These are phyloP conservation scores for Phataginus tetradactyla DNA, from an alignment of 2,797 vertebrate genomes.

Conservation along the genomic window DNA sequence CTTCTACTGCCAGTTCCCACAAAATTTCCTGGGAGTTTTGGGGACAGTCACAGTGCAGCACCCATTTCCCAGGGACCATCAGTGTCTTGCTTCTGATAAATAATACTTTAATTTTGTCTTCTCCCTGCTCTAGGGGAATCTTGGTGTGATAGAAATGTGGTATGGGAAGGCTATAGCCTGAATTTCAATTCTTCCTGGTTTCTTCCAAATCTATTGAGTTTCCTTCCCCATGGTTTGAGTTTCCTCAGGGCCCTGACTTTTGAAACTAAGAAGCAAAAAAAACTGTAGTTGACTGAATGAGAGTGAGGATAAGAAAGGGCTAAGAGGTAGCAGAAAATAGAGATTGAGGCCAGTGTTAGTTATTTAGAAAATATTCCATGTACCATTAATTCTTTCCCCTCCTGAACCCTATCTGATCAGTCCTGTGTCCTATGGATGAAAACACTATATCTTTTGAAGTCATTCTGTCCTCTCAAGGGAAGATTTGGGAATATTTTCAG, in stretches of 20 bases:
- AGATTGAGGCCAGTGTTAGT: neutral
- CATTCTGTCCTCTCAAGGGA: neutral
- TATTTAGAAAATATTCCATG: neutral
- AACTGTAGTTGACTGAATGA: neutral
- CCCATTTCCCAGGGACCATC: neutral
- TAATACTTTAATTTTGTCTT: neutral
- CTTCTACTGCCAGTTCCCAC: neutral
- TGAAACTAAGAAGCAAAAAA: neutral
- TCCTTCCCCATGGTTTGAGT: neutral
- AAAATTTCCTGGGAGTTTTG: neutral
- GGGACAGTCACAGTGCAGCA: neutral
- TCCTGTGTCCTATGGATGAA: neutral
- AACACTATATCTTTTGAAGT: neutral
- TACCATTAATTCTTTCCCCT: neutral
- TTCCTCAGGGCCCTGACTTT: neutral
- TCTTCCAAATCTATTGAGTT: neutral
- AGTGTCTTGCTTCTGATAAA: neutral
- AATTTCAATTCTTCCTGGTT: neutral
- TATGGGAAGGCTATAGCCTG: neutral
- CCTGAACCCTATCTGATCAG: neutral
- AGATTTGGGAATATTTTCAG: neutral
- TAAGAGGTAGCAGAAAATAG: neutral
- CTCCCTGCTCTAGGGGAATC: neutral
- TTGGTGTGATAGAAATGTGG: neutral
- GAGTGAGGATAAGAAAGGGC: neutral